A percentile compares a stretch with the other conserved stretches of the same genome.
phyloP scores from a whole-genome alignment of 2,888 invertebrate genomes.

The Lithosia quadra region DNA sequence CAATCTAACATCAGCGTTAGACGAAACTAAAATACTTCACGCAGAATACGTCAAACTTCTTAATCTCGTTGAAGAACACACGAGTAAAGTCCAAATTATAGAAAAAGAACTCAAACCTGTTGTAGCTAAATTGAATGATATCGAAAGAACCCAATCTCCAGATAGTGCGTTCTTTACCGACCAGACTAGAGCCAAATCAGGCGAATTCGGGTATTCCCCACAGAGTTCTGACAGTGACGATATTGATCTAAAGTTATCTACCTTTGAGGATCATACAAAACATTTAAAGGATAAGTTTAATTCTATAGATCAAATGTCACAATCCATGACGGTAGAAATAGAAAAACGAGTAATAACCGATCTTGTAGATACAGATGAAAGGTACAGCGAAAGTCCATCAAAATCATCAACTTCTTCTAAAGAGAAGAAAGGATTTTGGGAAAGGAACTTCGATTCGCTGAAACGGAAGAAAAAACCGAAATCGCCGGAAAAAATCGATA shows the following conservation, averaged over 20 bases:
- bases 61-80: conserved; percentile 89
- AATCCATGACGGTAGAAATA: conserved; percentile 84
- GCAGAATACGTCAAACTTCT: conserved; percentile 85
- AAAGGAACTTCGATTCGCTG: conserved; percentile 83
- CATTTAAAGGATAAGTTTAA: conserved; percentile 81
- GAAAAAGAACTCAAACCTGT: conserved; percentile 89
- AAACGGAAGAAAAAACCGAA: conserved; percentile 80
- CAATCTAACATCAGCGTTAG: conserved; percentile 89
- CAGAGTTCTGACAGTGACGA: conserved; percentile 83
- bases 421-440: conserved; percentile 86
- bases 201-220: conserved; percentile 82
- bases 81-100: conserved; percentile 88
- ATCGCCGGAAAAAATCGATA: conserved; percentile 75
- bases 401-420: conserved; percentile 78
- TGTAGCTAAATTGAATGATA: conserved; percentile 74
- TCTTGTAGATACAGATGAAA: conserved; percentile 58
- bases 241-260: conserved; percentile 70
- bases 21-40: conserved; percentile 90
- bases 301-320: conserved; percentile 85
- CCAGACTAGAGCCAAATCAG: conserved; percentile 82
- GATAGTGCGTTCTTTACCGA: conserved; percentile 86
- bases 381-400: conserved; percentile 74
- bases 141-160: conserved; percentile 80
- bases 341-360: conserved; percentile 74
- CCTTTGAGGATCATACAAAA: conserved; percentile 78